Base-by-base conservation (phyloP, 2,113 vertebrate species). In the Amazona guildingii region DNA sequence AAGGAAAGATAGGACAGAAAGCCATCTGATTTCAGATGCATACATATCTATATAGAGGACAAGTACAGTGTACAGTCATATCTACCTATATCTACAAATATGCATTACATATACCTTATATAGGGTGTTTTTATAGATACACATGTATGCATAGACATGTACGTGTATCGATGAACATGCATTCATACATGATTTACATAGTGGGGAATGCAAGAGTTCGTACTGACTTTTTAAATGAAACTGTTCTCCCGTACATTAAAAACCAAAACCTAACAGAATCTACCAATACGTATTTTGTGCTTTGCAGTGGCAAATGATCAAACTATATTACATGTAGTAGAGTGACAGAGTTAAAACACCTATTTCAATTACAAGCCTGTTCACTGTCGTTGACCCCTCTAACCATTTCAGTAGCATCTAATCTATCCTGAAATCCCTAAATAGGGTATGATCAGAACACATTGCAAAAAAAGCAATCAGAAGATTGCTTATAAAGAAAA, bases 361-460 rank as follows among this genome's bases (percentile, higher is more conserved):
- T 21, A 61, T 78, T 94, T 91, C 74, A 63, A 48, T 85, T 77
- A 74, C 46, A 85, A 84, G 21, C 39, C 75, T 55, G 63, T 23
- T 79, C 49, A 37, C 67, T 64, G 44, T 5, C 55, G 64, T 70
- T 20, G 1, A 81, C 67, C 68, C n/a, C 66, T 88, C 64, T 75
- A 83, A 87, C 31, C 75, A 88, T 69, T 86, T 87, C 84, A 77
- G 54, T 72, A 81, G 74, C 78, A 79, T 33, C 83, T 86, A 70
- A 78, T 92, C 63, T 37, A 86, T 83, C 85, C 64, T 55, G 69
- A 88, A 83, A 61, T 90, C 86, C 90, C 82, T 88, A 80, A 90
- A 95, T 5, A 80, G 78, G 54, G 31, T 21, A 51, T 0, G 3
- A 83, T 81, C 88, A 93, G 70, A 94, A 93, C 76, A 52, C 37